Evolutionary conservation across 2,113 vertebrate species (phyloP), one percentile per base, ranked within the genome.

Genomic region (Sinocyclocheilus anshuiensis): DNA sequence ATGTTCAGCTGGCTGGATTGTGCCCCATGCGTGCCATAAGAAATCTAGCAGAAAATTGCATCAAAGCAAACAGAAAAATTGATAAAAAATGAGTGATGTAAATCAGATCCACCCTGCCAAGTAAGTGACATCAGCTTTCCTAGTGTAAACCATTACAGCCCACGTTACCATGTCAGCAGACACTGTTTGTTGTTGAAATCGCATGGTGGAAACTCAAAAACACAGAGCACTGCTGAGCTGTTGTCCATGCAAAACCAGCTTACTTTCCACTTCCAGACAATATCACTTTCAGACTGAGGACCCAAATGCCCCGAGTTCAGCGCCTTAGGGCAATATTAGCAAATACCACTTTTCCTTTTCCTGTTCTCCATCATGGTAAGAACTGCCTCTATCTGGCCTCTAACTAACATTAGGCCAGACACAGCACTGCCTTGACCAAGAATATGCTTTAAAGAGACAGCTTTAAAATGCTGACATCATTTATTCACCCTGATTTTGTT

Each of bases 101-200:
- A 86, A 88, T 84, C 84, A 65, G 33, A 24, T 81, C 71, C 82
- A 71, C 61, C 48, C 48, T 78, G 67, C 55, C 29, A 81, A 42
- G 50, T 72, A 50, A 77, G 77, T 90, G 81, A 89, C 77, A 79
- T 89, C 87, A 88, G 69, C 84, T 86, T 84, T 86, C 82, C 84
- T 84, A 78, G 57, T 18, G 33, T 71, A 81, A 89, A 78, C 42
- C 69, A 82, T 86, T 88, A 84, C 72, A n/a, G 83, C 48, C 53
- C 53, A 39, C 6, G 87, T 86, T 84, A 80, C 89, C 87, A 57
- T 84, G 86, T 85, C 89, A 79, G 89, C 89, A 89, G 89, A 88
- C 90, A 86, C 74, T 89, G 88, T 90, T 91, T 90, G 87, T 87
- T 89, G 79, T 87, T 86, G 24, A 87, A 87, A 89, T 83, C 71